Evolutionary conservation across 2,797 vertebrate species (phyloP), one percentile per base, ranked within the genome.

Genomic region (Myotis myotis): DNA sequence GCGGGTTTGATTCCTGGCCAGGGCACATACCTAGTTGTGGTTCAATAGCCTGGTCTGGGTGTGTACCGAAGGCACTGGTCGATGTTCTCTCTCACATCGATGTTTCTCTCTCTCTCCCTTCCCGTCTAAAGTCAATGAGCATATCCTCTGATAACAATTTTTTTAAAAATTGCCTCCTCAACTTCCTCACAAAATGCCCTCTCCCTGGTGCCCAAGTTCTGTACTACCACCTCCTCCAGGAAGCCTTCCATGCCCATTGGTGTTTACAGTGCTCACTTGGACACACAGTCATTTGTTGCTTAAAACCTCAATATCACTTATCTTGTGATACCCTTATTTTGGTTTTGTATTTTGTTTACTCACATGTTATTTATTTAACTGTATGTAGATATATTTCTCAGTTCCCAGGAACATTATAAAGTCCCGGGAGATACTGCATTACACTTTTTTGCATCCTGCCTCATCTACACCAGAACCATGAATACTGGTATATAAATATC

Each of bases 261-360:
- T 60, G 28, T 90, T 89, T 88, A 19, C 8, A 38, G 6, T 70
- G n/a, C 38, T 87, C 71, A 19, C 47, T 8, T 38, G 38, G 33
- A 30, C 28, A 53, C n/a, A 80, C 19, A 82, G 53, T 92, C 55
- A 87, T 53, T 84, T 41, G 41, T 66, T 87, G 84, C 38, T 71
- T 82, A 93, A 93, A 95, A 85, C 70, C 68, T 78, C 82, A 90
- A 5, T 70, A 79, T 53, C 57, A 47, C 41, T 81, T 66, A 64
- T 83, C 81, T 72, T 64, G 8, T 68, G 33, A 25, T 89, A 75
- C 4, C 5, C 22, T 88, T 83, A 28, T 60, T 78, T 90, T 47
- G 51, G 19, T 70, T 96, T 87, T 86, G 44, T 47, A 41, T 62
- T 87, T 89, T 62, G 79, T 88, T 86, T 87, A 78, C 64, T 79